These are phyloP conservation scores for Calcarius lapponicus DNA, from an alignment of 2,797 vertebrate genomes.

Conservation along the genomic window DNA sequence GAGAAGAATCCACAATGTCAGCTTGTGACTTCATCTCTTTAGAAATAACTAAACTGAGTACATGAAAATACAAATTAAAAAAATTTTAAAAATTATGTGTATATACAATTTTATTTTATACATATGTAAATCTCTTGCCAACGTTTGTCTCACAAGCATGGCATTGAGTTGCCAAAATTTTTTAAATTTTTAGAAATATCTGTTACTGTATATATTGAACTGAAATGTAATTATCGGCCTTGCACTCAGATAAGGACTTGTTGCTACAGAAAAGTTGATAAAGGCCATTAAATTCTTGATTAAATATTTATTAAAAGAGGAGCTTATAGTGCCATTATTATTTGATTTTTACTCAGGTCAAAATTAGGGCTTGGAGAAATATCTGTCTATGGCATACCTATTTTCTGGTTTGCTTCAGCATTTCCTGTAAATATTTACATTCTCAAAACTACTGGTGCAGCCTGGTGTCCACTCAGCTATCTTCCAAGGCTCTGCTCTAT, in stretches of 20 bases:
- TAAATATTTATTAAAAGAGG: background rate
- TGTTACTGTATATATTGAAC: background rate
- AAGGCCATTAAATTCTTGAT: background rate
- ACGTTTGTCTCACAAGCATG: background rate
- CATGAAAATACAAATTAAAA: background rate
- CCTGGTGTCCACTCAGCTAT: background rate
- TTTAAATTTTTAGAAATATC: background rate
- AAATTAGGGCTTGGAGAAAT: background rate
- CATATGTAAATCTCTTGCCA: background rate
- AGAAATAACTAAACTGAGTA: background rate
- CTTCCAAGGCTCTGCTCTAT: background rate
- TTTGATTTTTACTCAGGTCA: background rate
- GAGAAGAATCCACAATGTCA: background rate
- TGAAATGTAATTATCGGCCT: background rate
- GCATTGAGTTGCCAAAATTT: background rate
- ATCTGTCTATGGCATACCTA: background rate
- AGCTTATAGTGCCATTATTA: background rate
- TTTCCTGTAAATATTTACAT: background rate
- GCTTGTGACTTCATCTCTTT: background rate
- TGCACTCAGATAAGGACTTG: background rate
- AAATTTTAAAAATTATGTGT: rapidly evolving
- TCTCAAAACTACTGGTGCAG: background rate
- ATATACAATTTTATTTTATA: background rate
- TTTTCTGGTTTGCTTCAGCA: background rate
- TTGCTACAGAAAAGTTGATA: background rate